Evolutionary conservation across 2,888 invertebrate genomes (phyloP).

Genomic region (Cepaea hortensis): DNA sequence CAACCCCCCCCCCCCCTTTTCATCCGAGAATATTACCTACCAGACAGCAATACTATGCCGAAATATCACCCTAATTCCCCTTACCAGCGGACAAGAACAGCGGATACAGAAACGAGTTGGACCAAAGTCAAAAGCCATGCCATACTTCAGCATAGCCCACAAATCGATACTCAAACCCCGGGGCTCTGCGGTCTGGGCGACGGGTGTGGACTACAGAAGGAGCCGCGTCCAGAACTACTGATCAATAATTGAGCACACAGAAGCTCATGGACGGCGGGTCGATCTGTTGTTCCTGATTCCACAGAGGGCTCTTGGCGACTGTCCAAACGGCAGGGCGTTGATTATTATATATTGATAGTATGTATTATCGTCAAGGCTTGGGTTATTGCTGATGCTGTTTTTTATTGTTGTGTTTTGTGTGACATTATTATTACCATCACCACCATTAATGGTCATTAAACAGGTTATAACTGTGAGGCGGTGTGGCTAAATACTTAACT

Average conservation of each 20-base stretch:
- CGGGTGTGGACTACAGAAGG: neutral
- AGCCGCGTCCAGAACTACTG: neutral
- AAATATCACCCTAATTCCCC: too few species aligned
- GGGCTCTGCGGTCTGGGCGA: neutral
- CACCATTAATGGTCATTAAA: too few species aligned
- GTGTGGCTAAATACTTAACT: too few species aligned
- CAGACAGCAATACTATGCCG: too few species aligned
- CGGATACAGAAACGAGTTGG: too few species aligned
- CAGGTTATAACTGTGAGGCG: too few species aligned
- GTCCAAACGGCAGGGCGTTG: neutral
- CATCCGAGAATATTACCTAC: too few species aligned
- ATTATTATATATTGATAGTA: neutral
- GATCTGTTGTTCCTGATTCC: neutral
- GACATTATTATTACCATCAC: neutral
- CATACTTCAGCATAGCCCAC: neutral
- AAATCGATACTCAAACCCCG: constrained; percentile 16
- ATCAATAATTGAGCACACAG: neutral
- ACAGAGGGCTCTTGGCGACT: neutral
- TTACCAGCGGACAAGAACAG: too few species aligned
- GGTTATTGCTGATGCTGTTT: neutral
- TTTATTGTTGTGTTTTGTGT: neutral
- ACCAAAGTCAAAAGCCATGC: neutral
- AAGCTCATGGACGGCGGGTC: neutral
- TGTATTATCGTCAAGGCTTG: neutral
- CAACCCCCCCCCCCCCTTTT: too few species aligned